Conservation (phyloP, 1,140 invertebrate species). For the Drusus annulatus region DNA sequence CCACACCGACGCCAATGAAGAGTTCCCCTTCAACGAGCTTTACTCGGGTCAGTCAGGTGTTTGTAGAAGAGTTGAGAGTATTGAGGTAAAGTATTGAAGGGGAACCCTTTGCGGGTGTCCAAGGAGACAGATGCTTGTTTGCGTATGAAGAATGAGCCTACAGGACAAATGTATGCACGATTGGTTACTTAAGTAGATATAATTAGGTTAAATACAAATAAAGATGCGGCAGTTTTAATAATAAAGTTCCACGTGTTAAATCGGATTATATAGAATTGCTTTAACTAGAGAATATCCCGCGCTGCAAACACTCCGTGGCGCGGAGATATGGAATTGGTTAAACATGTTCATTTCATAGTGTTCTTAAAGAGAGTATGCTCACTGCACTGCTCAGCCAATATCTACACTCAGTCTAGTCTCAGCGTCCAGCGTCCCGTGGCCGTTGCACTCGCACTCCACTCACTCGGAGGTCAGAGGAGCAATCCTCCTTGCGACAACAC, state of each 20-base stretch:
- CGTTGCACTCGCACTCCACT: conserved; percentile 1
- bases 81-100: no score
- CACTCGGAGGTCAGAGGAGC: neutral
- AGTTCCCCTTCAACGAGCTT: no score
- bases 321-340: conserved; percentile 54
- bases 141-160: conserved; percentile 45
- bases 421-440: neutral
- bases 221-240: conserved; percentile 57
- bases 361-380: conserved; percentile 44
- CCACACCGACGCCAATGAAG: no score
- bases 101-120: no score
- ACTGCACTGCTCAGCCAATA: conserved; percentile 4
- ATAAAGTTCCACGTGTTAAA: conserved; percentile 47
- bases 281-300: conserved; percentile 52
- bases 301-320: no score
- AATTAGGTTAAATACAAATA: conserved; percentile 54
- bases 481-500: no score
- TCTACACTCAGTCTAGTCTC: conserved; percentile 39
- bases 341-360: conserved; percentile 21
- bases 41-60: no score
- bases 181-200: conserved; percentile 46
- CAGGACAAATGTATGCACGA: conserved; percentile 46
- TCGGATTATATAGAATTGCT: conserved; percentile 49
- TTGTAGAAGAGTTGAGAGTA: no score
- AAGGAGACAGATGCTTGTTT: no score